Percentiles rank a stretch among this genome's conserved stretches.
Evolutionary conservation across 1,140 invertebrate genomes (phyloP).

Genomic region (Drosophila persimilis): DNA sequence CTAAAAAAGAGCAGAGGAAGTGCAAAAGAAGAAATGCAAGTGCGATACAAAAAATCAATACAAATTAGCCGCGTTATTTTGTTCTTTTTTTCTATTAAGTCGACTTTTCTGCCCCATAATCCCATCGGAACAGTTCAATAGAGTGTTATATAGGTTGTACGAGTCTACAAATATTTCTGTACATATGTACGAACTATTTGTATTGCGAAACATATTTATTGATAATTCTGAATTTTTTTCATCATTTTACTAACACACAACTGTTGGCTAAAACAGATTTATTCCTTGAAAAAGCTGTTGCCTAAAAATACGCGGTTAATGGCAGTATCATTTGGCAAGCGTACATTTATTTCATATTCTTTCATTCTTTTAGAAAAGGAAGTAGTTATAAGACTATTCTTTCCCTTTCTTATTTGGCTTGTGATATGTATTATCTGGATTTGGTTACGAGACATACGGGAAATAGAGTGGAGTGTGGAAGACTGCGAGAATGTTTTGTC

Average conservation of each 20-base stretch:
- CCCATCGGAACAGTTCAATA: slow-evolving; percentile 23
- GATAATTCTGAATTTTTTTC: too few species aligned
- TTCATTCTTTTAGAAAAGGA: too few species aligned
- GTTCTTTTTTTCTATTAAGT: slow-evolving; percentile 12
- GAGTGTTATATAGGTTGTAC: slow-evolving; percentile 4
- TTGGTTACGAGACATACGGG: not conserved
- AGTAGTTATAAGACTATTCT: too few species aligned
- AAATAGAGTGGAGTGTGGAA: slow-evolving; percentile 17
- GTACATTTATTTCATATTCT: too few species aligned
- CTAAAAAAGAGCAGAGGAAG: slow-evolving; percentile 26
- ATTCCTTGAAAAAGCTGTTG: too few species aligned
- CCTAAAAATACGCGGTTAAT: too few species aligned
- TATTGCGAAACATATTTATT: slow-evolving; percentile 13
- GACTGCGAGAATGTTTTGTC: slow-evolving; percentile 54
- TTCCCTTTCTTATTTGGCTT: too few species aligned
- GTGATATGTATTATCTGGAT: too few species aligned
- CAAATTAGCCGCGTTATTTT: slow-evolving; percentile 55
- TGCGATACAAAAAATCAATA: slow-evolving; percentile 64
- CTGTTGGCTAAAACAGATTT: too few species aligned
- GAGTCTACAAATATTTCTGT: slow-evolving; percentile 4
- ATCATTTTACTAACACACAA: too few species aligned
- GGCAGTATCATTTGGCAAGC: too few species aligned
- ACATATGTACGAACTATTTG: not conserved
- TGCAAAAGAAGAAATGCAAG: slow-evolving; percentile 23
- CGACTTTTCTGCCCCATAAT: slow-evolving; percentile 33